These are phyloP conservation scores for Brevimyrus niger DNA, from an alignment of 2,113 vertebrate genomes.

Conservation along the genomic window DNA sequence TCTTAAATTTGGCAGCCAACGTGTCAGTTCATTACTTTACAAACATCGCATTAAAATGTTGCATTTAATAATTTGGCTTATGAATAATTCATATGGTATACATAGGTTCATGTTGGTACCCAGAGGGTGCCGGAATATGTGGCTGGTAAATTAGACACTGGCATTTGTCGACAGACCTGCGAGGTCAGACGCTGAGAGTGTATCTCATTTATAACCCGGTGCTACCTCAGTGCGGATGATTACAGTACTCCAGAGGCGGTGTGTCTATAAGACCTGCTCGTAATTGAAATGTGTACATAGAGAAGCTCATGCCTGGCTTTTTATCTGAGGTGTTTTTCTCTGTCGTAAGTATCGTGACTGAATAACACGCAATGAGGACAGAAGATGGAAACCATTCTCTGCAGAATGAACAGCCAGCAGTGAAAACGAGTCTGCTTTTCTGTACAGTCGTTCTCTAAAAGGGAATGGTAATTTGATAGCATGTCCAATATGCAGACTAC, in stretches of 20 bases:
- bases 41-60: not conserved
- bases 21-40: not conserved
- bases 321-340: not conserved
- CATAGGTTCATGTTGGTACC: not conserved
- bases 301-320: slow-evolving; percentile 5
- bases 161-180: not conserved
- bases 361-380: not conserved
- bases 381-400: slow-evolving; percentile 7
- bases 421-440: not conserved
- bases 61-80: not conserved
- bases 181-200: not conserved
- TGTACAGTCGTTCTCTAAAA: not conserved
- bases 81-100: not conserved
- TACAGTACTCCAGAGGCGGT: not conserved
- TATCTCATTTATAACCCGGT: slow-evolving; percentile 11
- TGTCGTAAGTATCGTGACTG: slow-evolving; percentile 9
- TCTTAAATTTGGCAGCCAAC: not conserved
- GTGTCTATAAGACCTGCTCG: not conserved
- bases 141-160: not conserved
- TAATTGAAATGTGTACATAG: slow-evolving; percentile 14
- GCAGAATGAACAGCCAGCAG: not conserved
- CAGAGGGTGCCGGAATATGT: not conserved
- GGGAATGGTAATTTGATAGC: not conserved
- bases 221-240: not conserved
- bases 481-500: not conserved